phyloP scores from a whole-genome alignment of 2,113 vertebrate genomes.

The Nicator chloris region DNA sequence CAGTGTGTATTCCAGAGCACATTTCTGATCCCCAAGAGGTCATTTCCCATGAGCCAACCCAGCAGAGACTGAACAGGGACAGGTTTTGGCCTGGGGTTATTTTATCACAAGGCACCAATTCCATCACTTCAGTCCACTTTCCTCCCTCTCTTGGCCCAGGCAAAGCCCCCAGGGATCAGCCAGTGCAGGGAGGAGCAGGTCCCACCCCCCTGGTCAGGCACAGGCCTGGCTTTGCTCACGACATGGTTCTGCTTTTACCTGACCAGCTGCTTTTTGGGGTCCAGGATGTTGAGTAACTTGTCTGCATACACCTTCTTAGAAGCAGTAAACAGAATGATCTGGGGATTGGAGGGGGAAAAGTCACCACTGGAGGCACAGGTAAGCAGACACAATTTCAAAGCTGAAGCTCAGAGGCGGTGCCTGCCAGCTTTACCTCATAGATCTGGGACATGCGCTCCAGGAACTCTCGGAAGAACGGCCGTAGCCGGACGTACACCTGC shows the following conservation, averaged over 20 bases:
- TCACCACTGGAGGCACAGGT: conserved; percentile 20
- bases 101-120: background rate
- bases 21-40: background rate
- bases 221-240: background rate
- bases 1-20: background rate
- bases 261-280: conserved; percentile 98
- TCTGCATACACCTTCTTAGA: conserved; percentile 99
- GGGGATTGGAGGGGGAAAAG: conserved; percentile 53
- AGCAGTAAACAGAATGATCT: conserved; percentile 99
- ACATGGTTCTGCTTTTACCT: conserved; percentile 74
- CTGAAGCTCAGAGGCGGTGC: background rate
- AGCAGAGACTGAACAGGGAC: background rate
- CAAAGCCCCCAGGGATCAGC: background rate
- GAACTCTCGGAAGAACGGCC: conserved; percentile 98
- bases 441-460: conserved; percentile 99
- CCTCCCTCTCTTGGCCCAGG: background rate
- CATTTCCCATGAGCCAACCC: background rate
- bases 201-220: background rate
- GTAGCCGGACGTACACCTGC: conserved; percentile 95
- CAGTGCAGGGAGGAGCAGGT: background rate
- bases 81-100: background rate
- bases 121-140: background rate
- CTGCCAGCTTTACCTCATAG: conserved; percentile 87
- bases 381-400: background rate
- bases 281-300: conserved; percentile 98